These are phyloP conservation scores for Hylomyscus alleni DNA, from an alignment of 2,797 vertebrate genomes.

Conservation along the genomic window DNA sequence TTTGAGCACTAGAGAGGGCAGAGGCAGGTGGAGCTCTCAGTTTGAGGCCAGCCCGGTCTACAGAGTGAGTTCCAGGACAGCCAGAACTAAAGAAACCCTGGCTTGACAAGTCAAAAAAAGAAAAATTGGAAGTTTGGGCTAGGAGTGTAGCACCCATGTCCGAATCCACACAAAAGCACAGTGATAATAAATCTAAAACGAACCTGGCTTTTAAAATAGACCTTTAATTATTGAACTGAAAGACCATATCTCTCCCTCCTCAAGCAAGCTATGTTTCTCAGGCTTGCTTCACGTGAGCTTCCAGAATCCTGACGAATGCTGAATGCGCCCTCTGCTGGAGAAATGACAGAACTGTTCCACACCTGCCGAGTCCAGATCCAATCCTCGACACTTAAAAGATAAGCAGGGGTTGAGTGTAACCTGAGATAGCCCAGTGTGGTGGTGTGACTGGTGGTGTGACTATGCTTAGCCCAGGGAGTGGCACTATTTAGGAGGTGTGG, in stretches of 20 bases:
- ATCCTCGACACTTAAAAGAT: neutral
- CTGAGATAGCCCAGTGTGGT: neutral
- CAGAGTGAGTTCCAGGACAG: neutral
- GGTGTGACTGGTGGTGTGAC: neutral
- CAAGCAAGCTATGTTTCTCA: neutral
- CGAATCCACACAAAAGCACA: neutral
- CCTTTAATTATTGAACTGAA: neutral
- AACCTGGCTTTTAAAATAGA: neutral
- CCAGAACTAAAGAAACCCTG: neutral
- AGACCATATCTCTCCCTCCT: neutral
- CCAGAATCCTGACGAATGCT: too few species aligned
- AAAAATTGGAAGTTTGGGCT: neutral
- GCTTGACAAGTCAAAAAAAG: neutral
- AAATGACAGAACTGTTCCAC: neutral
- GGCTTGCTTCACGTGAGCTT: neutral
- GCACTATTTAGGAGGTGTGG: neutral
- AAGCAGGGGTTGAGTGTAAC: neutral
- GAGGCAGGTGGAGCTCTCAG: neutral
- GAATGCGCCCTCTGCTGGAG: constrained; percentile 46
- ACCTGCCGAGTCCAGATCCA: neutral
- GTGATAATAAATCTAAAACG: neutral
- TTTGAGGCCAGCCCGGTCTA: neutral
- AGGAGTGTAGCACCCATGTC: neutral
- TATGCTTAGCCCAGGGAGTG: neutral
- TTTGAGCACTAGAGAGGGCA: neutral